Percentiles rank a stretch among this genome's conserved stretches.
Conservation (phyloP, 2,113 vertebrate genomes). For the Natator depressus region DNA sequence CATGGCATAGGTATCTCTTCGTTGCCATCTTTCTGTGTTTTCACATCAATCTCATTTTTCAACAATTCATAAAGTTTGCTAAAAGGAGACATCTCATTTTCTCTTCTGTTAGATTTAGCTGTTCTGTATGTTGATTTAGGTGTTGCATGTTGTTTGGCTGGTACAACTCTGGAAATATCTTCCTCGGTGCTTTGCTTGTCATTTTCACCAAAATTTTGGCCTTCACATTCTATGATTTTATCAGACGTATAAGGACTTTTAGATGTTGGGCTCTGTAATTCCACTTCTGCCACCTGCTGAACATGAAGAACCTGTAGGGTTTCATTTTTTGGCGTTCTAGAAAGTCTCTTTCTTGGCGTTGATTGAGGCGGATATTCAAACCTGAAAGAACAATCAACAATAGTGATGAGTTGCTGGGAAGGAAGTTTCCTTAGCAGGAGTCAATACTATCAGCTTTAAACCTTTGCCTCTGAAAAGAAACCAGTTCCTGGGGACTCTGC, state of each 20-base stretch:
- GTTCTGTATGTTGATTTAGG: conserved; percentile 5
- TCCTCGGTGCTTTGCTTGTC: conserved; percentile 1
- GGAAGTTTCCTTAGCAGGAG: neutral
- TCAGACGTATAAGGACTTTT: conserved; percentile 54
- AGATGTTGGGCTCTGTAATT: conserved; percentile 59
- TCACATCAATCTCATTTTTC: conserved; percentile 74
- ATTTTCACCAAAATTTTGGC: neutral
- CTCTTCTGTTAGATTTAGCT: neutral
- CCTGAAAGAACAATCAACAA: no score
- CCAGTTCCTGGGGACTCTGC: neutral
- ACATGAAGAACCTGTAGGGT: conserved; percentile 82
- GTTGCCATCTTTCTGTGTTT: neutral
- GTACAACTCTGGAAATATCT: neutral
- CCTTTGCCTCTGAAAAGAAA: neutral
- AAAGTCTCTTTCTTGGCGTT: no score
- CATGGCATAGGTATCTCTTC: neutral
- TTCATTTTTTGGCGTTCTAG: no score
- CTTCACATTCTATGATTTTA: neutral
- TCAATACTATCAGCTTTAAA: neutral
- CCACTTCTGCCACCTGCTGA: conserved; percentile 77
- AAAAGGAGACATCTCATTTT: conserved; percentile 80
- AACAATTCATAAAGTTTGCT: conserved; percentile 84
- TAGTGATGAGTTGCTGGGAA: neutral
- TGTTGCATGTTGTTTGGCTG: neutral
- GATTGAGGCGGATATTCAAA: no score